Base-by-base conservation (phyloP, 2,888 invertebrate species). In the Cosmorhoe ocellata region DNA sequence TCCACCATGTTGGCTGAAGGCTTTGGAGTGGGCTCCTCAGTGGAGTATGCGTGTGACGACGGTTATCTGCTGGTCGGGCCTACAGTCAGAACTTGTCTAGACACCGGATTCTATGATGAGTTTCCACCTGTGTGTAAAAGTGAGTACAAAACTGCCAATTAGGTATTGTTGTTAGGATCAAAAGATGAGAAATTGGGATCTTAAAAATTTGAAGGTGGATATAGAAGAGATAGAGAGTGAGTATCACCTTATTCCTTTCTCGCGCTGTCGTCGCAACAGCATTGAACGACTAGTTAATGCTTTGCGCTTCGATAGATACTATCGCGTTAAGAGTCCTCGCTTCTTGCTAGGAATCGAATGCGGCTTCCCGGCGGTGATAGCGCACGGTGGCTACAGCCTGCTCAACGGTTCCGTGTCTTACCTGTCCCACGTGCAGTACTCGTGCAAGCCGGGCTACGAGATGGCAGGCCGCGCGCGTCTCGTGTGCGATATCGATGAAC, bases 81-180 rank as follows among this genome's bases (percentile, higher is more conserved):
- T 0, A 92, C 94, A 0, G 92, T 93, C 4, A 91, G 98, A 67
- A 95, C 95, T 12, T 98, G 98, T 62, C 91, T 97, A 33, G 95
- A 97, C 58, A 97, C 97, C 3, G 98, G 98, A 33, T 98, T 98
- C 85, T 98, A 97, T 76, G 96, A 97, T 65, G 97, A 97, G 77
- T 97, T 97, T 73, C 96, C 97, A 24, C 97, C 98, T 0, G 96
- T 97, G 33, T 98, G 98, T 81, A 96, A 97, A 93, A 93, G 97
- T 97, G 86, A 94, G 94, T 90, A 31, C 5, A 10, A 11, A 9
- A 30, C 10, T 30, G 3, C 11, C 3, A 11, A 11, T 11, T 1
- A 10, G 3, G 1, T 28, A n/a, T n/a, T n/a, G n/a, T n/a, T n/a
- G n/a, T n/a, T n/a, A n/a, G n/a, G n/a, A n/a, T n/a, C n/a, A n/a